These are phyloP conservation scores for Eriosoma lanigerum DNA, from an alignment of 1,140 invertebrate genomes.

Conservation along the genomic window DNA sequence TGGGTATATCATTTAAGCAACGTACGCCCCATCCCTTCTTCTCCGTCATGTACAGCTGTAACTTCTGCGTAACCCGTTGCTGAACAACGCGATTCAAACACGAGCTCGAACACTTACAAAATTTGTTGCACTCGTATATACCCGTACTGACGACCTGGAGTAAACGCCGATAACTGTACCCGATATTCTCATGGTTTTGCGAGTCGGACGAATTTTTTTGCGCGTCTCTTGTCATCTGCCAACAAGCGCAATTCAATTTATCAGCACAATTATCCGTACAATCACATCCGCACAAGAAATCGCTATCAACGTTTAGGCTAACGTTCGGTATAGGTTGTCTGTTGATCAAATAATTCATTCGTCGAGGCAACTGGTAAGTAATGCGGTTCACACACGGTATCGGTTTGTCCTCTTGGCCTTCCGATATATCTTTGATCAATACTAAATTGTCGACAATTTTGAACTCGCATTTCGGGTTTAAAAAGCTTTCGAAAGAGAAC, in stretches of 20 bases:
- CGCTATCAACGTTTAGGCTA: conserved; percentile 78
- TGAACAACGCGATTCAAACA: conserved; percentile 88
- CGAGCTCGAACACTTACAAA: conserved; percentile 77
- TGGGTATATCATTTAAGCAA: conserved; percentile 90
- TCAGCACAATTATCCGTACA: conserved; percentile 90
- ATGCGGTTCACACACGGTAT: conserved; percentile 90
- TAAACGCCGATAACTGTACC: conserved; percentile 81
- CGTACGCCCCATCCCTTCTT: conserved; percentile 93
- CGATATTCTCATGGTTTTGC: conserved; percentile 62
- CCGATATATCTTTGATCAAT: conserved; percentile 65
- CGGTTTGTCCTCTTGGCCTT: conserved; percentile 82
- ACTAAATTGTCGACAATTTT: neutral
- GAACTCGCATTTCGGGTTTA: conserved; percentile 81
- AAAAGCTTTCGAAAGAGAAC: conserved; percentile 81
- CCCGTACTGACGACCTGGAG: conserved; percentile 82
- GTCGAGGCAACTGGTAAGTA: conserved; percentile 77
- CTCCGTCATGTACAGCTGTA: conserved; percentile 85
- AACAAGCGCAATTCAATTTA: conserved; percentile 84
- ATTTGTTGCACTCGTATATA: conserved; percentile 91
- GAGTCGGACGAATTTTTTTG: conserved; percentile 60
- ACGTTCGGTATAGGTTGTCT: conserved; percentile 83
- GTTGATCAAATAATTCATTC: conserved; percentile 82
- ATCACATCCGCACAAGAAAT: conserved; percentile 87
- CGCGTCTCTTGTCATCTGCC: conserved; percentile 82
- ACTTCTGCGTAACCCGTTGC: conserved; percentile 76